Percentiles rank a stretch among this genome's conserved stretches.
These are phyloP conservation scores for Platycercus adscitus DNA, from an alignment of 2,113 vertebrate genomes.

Conservation along the genomic window DNA sequence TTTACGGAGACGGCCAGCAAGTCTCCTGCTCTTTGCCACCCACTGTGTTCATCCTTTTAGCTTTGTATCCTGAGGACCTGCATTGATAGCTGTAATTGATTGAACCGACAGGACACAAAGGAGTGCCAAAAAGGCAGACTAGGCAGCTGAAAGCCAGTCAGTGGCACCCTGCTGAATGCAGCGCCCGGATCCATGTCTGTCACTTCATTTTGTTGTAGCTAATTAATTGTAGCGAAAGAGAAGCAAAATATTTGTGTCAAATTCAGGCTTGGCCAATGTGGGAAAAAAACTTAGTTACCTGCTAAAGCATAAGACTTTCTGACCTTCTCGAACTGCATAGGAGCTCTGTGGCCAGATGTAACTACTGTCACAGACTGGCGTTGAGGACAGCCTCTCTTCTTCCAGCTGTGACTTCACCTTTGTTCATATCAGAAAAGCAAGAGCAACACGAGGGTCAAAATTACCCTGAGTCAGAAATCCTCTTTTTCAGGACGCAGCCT, in stretches of 20 bases:
- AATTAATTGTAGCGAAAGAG: not conserved
- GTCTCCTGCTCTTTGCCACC: conserved; percentile 4
- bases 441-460: not conserved
- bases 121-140: accelerated
- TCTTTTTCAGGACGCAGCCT: conserved; percentile 1
- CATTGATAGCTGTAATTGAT: conserved; percentile 9
- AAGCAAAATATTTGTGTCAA: conserved; percentile 11
- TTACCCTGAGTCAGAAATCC: not conserved
- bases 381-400: not conserved
- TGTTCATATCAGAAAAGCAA: not conserved
- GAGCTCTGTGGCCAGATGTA: not conserved
- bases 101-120: not conserved
- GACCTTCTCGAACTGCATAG: not conserved
- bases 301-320: not conserved
- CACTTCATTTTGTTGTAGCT: not conserved
- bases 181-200: not conserved
- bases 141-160: not conserved
- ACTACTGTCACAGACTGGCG: not conserved
- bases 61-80: conserved; percentile 25
- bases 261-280: not conserved
- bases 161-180: conserved; percentile 3
- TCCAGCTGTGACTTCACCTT: not conserved
- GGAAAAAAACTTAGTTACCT: not conserved
- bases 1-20: not conserved
- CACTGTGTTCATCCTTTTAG: conserved; percentile 19